phyloP scores from a whole-genome alignment of 2,797 vertebrate species.

The Microctenopoma stevenorrisi region DNA sequence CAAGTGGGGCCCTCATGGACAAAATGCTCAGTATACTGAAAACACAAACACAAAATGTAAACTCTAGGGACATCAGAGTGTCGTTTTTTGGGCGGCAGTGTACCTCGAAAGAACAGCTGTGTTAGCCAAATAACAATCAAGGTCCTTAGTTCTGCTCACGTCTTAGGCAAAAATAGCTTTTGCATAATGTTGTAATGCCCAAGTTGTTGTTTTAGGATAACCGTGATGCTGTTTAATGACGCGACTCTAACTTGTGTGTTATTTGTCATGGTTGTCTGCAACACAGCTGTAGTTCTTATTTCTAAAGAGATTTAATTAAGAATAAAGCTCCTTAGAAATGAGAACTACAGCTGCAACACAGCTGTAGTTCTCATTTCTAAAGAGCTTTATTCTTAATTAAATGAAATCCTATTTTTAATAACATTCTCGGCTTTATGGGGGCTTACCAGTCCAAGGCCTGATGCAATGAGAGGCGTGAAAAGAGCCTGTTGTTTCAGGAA shows the following conservation, averaged over 20 bases:
- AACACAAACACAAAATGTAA: not conserved
- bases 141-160: too few species aligned
- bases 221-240: not conserved
- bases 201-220: not conserved
- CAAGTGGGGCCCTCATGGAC: not conserved
- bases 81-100: not conserved
- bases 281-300: constrained; percentile 21
- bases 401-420: constrained; percentile 67
- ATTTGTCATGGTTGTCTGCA: constrained; percentile 4
- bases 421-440: constrained; percentile 58
- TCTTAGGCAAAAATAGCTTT: too few species aligned
- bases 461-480: constrained; percentile 71
- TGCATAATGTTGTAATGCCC: too few species aligned
- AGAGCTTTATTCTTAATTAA: constrained; percentile 52
- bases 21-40: not conserved
- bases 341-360: constrained; percentile 1
- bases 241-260: not conserved
- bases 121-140: too few species aligned
- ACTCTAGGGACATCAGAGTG: not conserved
- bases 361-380: constrained; percentile 28
- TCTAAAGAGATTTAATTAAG: constrained; percentile 35
- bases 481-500: constrained; percentile 74
- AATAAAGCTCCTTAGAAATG: too few species aligned
- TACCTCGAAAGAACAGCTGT: too few species aligned
- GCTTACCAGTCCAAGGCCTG: constrained; percentile 65